Base-by-base conservation (phyloP, 2,113 vertebrate species). In the Solea solea region DNA sequence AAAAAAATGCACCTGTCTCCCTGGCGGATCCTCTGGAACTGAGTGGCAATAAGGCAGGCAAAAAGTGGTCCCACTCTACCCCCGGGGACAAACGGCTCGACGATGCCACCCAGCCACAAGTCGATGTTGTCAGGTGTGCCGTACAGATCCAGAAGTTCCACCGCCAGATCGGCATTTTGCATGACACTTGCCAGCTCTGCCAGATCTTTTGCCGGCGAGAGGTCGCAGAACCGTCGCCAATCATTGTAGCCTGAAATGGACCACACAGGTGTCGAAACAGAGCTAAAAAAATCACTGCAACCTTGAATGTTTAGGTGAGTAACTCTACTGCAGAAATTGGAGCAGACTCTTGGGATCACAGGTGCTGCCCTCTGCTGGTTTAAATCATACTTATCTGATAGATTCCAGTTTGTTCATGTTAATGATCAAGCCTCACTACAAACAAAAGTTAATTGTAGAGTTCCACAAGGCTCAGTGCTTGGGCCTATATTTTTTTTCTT, bases 61-160 rank as follows among this genome's bases (percentile, higher is more conserved):
- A 94, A 93, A 64, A 93, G 64, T 0, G 94, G 92, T 1, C 95
- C 95, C 7, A 95, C 95, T 62, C 93, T 84, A 70, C 94, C 95
- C 49, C 92, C 88, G 0, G 0, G 0, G 11, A 93, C 88, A 50
- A 92, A 89, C 1, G 91, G 92, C 76, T 94, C 93, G 1, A 88
- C 63, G 12, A 91, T 68, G 15, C 92, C 92, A 13, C 85, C 93
- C 44, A 94, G 25, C 90, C 91, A 94, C 42, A 89, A 74, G 5
- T 93, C 91, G 2, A 94, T 93, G 86, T 93, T 94, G 16, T 85
- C 80, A 1, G 89, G 77, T 3, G 84, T 92, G 14, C 80, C 72
- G 2, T 93, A 94, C 9, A 93, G 80, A 0, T 72, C 15, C 8
- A 92, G 8, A 3, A 94, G 72, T 0, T 13, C 59, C 2, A 0